phyloP scores from a whole-genome alignment of 2,797 vertebrate genomes.

The Propithecus perrieri region DNA sequence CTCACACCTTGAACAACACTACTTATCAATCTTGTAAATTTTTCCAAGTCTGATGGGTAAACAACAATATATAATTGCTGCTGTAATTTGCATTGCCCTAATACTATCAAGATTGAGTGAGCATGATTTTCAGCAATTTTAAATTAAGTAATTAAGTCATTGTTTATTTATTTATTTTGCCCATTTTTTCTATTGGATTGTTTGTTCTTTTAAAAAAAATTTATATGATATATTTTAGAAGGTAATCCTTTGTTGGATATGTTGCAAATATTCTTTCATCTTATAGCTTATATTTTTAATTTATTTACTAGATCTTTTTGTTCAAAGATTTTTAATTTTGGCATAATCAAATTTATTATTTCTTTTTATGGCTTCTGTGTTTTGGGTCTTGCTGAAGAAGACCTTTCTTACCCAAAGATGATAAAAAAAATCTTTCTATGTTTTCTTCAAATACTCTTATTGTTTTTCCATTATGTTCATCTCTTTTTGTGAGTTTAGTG shows the following conservation, averaged over 20 bases:
- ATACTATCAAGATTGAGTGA: background rate
- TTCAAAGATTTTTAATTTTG: background rate
- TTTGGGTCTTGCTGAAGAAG: conserved; percentile 35
- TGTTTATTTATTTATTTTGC: background rate
- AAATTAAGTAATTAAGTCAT: background rate
- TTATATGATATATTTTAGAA: background rate
- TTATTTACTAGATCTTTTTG: background rate
- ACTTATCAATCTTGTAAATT: background rate
- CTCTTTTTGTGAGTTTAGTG: background rate
- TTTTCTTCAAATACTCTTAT: background rate
- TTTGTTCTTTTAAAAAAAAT: background rate
- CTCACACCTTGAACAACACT: background rate
- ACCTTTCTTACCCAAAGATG: background rate
- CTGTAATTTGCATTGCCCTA: background rate
- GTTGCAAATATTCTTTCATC: background rate
- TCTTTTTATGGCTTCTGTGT: background rate
- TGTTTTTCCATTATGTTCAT: background rate
- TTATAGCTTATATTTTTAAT: background rate
- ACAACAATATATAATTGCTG: background rate
- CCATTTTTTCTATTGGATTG: background rate
- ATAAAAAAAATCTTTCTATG: background rate
- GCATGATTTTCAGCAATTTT: background rate
- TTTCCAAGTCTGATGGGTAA: background rate
- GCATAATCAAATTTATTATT: background rate
- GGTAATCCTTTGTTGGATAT: background rate